Evolutionary conservation across 2,888 invertebrate genomes (phyloP), one percentile per base, ranked within the genome.

Genomic region (Automeris io): DNA sequence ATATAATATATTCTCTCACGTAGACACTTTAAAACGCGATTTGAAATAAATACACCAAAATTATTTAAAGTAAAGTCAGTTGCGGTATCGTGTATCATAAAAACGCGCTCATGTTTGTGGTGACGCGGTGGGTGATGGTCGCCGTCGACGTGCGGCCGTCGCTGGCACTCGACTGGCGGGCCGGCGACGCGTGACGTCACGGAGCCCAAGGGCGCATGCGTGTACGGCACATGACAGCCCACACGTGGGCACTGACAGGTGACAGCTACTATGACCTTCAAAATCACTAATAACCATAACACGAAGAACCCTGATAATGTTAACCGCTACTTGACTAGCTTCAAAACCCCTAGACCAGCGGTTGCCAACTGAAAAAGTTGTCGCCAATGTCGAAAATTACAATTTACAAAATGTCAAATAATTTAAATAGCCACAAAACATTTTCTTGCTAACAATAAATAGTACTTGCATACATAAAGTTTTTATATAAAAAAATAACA

Each of bases 21-120:
- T n/a, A 16, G 29, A 29, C 23, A 29, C 29, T 29, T 8, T 5
- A 13, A 16, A 26, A 26, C 11, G 12, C 26, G 54, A 57, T 54
- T 55, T 43, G 57, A 82, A 82, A 67, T 68, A 52, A 79, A 76
- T 79, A 82, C 80, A 81, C 75, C 69, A 72, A 81, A 78, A 74
- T 38, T 54, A 31, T 37, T 16, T 13, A 25, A 76, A 78, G 62
- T 69, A 70, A 78, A 76, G 73, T 70, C 64, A 58, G 21, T 23
- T n/a, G n/a, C n/a, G n/a, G n/a, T n/a, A n/a, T 59, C 49, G 50
- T 23, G 51, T 72, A 75, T 77, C 77, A 58, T 58, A 58, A 58
- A 66, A 72, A 72, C 74, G 61, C 61, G 62, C 52, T 61, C 78
- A 77, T 77, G 67, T 67, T 29, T 29, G 29, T 29, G 13, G 7